Evolutionary conservation across 2,797 vertebrate genomes (phyloP).

Genomic region (Eulemur albifrons): DNA sequence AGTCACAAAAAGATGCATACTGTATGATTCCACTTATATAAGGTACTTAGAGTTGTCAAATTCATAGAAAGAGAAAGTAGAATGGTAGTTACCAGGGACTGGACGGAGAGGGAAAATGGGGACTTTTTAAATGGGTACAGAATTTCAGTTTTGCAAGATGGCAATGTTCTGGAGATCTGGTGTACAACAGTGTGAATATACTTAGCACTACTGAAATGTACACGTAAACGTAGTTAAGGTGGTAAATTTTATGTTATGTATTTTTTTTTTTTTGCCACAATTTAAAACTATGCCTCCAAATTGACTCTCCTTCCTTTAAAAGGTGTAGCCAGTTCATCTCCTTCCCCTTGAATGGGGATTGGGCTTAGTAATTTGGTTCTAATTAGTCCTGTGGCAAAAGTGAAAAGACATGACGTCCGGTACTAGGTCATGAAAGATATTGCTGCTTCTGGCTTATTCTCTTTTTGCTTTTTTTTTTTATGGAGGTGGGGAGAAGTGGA

Average conservation of each 20-base stretch:
- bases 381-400: not conserved
- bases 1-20: not conserved
- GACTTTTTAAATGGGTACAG: not conserved
- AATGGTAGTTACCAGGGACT: not conserved
- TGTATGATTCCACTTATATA: not conserved
- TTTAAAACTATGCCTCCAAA: not conserved
- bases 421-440: not conserved
- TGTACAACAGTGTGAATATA: not conserved
- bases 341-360: not conserved
- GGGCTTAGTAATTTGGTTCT: not conserved
- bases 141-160: not conserved
- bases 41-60: not conserved
- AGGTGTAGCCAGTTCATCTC: not conserved
- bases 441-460: not conserved
- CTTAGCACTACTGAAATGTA: not conserved
- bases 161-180: not conserved
- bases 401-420: not conserved
- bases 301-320: not conserved
- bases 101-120: not conserved
- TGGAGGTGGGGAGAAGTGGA: not conserved
- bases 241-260: not conserved
- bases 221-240: not conserved
- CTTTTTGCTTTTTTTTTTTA: not conserved
- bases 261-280: not conserved
- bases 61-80: not conserved